Evolutionary conservation across 1,140 invertebrate genomes (phyloP), one percentile per base, ranked within the genome.

Genomic region (Rhyzopertha dominica): DNA sequence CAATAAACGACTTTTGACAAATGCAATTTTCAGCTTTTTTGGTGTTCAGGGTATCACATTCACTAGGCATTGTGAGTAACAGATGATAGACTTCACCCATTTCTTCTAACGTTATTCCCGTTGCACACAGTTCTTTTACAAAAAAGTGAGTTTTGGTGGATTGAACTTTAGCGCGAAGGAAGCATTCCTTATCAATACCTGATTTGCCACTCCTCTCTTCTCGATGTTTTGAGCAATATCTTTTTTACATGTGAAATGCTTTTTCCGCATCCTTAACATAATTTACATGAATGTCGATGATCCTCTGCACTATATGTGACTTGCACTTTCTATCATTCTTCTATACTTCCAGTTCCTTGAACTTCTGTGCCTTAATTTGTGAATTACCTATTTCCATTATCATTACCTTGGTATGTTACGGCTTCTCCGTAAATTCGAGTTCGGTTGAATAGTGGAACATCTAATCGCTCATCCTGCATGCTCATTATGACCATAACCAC

Each of bases 21-120:
- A 48, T 25, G 34, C 40, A 10, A 65, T 53, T 10, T 54, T 67
- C 40, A 66, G 42, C 43, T 61, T 62, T 36, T 63, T 56, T 38
- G 64, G 58, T 0, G 58, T 43, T 20, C 68, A 39, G 2, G 67
- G 51, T 55, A 47, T 67, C 61, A 49, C 63, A 69, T 23, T 30
- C 44, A 34, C 51, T 29, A 5, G 69, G 63, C 32, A 71, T 44
- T 30, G 59, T 65, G 0, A 66, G 38, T 13, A 70, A 50, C 36
- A 71, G 53, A 52, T 69, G 62, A 13, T 58, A 59, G 1, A 68
- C 51, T 47, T 26, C 43, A 29, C 51, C 43, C 12, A 24, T 37
- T 36, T 59, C 47, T n/a, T 55, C 36, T 17, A 55, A 12, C n/a
- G 37, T 38, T 5, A 47, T 42, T 28, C 49, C 58, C 8, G 19